These are phyloP conservation scores for Cisticola juncidis DNA, from an alignment of 2,113 vertebrate species.

Conservation along the genomic window DNA sequence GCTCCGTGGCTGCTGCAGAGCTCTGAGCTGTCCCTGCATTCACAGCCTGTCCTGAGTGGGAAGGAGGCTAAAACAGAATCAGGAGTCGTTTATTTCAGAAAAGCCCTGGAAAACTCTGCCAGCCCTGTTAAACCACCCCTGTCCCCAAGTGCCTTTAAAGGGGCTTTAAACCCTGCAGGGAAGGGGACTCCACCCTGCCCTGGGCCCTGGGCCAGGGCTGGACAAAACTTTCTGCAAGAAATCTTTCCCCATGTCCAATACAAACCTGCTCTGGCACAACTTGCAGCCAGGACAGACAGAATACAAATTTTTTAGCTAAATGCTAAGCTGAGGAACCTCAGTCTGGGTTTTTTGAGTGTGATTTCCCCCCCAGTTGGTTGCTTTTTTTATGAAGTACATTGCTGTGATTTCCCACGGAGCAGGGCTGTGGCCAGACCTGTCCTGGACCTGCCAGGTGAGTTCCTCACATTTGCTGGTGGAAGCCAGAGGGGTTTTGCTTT, in stretches of 20 bases:
- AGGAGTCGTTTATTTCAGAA: accelerated
- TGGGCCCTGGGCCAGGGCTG: not conserved
- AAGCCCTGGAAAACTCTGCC: not conserved
- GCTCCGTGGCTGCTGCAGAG: not conserved
- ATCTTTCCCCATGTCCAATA: accelerated
- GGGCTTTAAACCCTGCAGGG: not conserved
- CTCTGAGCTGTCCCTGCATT: not conserved
- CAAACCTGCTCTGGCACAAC: not conserved
- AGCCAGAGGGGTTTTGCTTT: too few species aligned
- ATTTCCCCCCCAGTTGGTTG: accelerated
- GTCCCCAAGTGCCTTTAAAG: not conserved
- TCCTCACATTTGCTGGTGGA: not conserved
- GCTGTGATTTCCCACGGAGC: accelerated
- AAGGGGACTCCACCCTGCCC: not conserved
- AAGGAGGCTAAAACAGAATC: too few species aligned
- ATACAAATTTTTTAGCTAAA: accelerated
- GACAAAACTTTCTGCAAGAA: accelerated
- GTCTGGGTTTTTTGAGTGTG: not conserved
- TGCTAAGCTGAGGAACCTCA: not conserved
- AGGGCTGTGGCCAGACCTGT: not conserved
- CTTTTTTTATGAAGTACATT: not conserved
- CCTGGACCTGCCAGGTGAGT: too few species aligned
- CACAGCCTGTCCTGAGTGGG: accelerated
- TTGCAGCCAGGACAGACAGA: not conserved
- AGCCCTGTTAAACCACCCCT: not conserved